Percentiles rank a stretch among this genome's conserved stretches.
Conservation (phyloP, 92 coral and sea anemone genomes). For the Pocillopora grandis region DNA sequence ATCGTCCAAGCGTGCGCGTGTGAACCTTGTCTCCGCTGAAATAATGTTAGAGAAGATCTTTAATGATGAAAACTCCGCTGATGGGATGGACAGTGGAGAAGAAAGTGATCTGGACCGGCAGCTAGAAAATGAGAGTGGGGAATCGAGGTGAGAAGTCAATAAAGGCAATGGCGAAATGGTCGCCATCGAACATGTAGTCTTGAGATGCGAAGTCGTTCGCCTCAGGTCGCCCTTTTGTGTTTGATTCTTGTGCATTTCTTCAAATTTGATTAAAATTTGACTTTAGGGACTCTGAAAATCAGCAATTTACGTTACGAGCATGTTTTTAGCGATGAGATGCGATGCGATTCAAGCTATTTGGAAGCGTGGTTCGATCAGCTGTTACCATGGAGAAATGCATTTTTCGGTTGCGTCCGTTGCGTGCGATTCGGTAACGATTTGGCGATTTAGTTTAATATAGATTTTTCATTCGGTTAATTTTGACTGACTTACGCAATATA, state of each 20-base stretch:
- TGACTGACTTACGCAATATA: background rate
- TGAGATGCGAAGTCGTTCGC: background rate
- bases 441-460: background rate
- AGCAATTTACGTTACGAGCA: no score
- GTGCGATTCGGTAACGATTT: background rate
- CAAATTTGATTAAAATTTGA: no score
- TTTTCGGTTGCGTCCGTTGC: background rate
- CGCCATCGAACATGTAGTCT: background rate
- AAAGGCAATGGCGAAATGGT: no score
- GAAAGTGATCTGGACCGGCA: constrained; percentile 9
- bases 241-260: no score
- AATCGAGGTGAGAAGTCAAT: background rate
- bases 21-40: background rate
- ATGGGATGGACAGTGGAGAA: constrained; percentile 6
- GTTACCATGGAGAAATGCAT: background rate
- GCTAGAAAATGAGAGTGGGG: background rate
- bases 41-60: background rate
- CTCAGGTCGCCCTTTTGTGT: background rate
- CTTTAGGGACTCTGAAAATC: no score
- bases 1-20: background rate
- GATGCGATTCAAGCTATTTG: background rate
- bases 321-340: background rate
- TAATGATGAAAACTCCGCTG: background rate
- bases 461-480: background rate
- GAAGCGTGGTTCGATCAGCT: background rate